Percentiles rank a stretch among this genome's conserved stretches.
Evolutionary conservation across 1,140 invertebrate genomes (phyloP).

Genomic region (Neodiprion fabricii): DNA sequence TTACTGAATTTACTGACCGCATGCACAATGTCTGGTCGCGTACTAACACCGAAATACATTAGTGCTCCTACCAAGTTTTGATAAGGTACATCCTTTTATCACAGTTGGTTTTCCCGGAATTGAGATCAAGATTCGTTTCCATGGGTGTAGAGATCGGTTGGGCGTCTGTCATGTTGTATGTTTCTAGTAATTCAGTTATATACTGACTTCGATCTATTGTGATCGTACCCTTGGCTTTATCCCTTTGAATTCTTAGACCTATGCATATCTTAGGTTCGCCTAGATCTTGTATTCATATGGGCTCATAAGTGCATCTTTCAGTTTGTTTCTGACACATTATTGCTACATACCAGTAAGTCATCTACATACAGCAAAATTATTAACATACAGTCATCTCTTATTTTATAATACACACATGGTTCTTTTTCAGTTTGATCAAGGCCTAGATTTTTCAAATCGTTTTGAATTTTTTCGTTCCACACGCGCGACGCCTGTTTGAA

Average conservation of each 20-base stretch:
- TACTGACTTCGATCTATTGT: too few species aligned
- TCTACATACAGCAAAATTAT: slow-evolving; percentile 37
- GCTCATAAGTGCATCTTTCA: background rate
- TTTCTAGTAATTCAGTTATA: background rate
- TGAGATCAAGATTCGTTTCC: too few species aligned
- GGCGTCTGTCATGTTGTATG: background rate
- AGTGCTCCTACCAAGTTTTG: slow-evolving; percentile 41
- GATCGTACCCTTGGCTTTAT: background rate
- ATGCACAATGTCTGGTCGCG: slow-evolving; percentile 58
- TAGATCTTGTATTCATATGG: slow-evolving; percentile 26
- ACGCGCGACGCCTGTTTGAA: slow-evolving; percentile 39
- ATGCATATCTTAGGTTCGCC: slow-evolving; percentile 23
- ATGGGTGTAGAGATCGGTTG: background rate
- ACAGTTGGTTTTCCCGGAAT: too few species aligned
- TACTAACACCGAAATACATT: slow-evolving; percentile 52
- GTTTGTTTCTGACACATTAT: background rate
- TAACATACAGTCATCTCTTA: slow-evolving; percentile 16
- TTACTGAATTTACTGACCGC: slow-evolving; percentile 39
- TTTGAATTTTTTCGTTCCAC: slow-evolving; percentile 37
- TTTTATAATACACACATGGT: slow-evolving; percentile 31
- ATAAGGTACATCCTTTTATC: too few species aligned
- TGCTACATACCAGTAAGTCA: slow-evolving; percentile 31
- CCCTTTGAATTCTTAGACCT: slow-evolving; percentile 22
- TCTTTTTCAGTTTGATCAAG: slow-evolving; percentile 26
- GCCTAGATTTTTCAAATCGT: slow-evolving; percentile 22